Conservation (phyloP, 2,797 vertebrate genomes). For the Dipus sagitta region DNA sequence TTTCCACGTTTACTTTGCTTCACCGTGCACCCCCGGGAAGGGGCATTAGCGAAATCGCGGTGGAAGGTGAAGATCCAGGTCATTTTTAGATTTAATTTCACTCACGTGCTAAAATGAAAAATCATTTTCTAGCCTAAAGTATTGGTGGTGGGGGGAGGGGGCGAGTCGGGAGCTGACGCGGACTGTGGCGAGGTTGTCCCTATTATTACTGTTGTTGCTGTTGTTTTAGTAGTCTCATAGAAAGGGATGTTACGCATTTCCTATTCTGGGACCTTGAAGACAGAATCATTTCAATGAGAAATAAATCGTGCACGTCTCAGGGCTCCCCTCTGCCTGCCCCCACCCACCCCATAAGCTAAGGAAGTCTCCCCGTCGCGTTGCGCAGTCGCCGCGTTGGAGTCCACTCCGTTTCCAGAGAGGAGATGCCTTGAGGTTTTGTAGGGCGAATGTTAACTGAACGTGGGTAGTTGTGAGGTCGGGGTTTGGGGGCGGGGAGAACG, state of each 20-base stretch:
- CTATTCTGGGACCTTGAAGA: neutral
- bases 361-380: neutral
- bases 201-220: neutral
- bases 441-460: neutral
- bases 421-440: neutral
- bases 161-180: neutral
- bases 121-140: neutral
- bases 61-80: neutral
- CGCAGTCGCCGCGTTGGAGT: conserved; percentile 6
- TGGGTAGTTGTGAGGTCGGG: no score
- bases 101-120: conserved; percentile 33
- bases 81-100: conserved; percentile 19
- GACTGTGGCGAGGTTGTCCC: neutral
- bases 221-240: neutral
- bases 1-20: neutral
- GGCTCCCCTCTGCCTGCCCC: neutral
- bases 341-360: neutral
- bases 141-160: neutral
- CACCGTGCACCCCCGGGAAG: neutral
- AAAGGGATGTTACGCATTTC: neutral
- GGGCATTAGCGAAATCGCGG: neutral
- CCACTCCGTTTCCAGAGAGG: neutral
- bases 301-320: neutral
- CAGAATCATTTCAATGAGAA: neutral
- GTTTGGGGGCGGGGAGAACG: accelerated